Percentiles rank a stretch among this genome's conserved stretches.
These are phyloP conservation scores for Tachuris rubrigastra DNA, from an alignment of 2,113 vertebrate genomes.

Conservation along the genomic window DNA sequence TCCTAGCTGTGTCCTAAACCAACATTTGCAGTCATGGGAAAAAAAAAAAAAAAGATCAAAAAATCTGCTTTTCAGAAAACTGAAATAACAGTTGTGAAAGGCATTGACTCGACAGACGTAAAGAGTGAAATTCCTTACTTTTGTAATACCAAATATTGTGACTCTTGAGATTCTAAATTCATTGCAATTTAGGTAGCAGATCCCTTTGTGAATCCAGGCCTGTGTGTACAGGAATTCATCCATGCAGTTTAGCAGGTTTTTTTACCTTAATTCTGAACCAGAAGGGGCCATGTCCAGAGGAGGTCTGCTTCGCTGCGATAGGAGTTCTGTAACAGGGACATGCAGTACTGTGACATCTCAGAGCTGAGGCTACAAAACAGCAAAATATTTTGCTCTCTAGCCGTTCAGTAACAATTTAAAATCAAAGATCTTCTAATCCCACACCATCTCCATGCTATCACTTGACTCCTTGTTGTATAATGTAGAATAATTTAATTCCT, in stretches of 20 bases:
- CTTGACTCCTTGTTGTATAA: not conserved
- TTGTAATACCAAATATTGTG: not conserved
- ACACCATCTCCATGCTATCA: not conserved
- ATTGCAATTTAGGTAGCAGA: not conserved
- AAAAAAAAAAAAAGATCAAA: too few species aligned
- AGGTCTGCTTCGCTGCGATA: constrained; percentile 1
- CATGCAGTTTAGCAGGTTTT: not conserved
- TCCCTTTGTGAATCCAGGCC: not conserved
- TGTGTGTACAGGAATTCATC: not conserved
- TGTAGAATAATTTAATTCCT: not conserved
- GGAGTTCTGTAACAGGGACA: not conserved
- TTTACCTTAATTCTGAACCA: not conserved
- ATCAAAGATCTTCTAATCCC: constrained; percentile 17
- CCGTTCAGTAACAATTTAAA: not conserved
- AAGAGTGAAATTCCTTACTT: not conserved
- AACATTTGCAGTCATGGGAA: not conserved
- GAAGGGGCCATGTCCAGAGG: not conserved
- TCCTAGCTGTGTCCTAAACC: not conserved
- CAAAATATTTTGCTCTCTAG: not conserved
- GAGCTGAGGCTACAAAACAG: not conserved
- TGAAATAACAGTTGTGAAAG: not conserved
- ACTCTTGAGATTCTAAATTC: not conserved
- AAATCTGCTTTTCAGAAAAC: not conserved
- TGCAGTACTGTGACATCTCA: not conserved
- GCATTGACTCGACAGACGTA: not conserved